Conservation (phyloP, 2,888 invertebrate genomes). For the Heliconius cydno region DNA sequence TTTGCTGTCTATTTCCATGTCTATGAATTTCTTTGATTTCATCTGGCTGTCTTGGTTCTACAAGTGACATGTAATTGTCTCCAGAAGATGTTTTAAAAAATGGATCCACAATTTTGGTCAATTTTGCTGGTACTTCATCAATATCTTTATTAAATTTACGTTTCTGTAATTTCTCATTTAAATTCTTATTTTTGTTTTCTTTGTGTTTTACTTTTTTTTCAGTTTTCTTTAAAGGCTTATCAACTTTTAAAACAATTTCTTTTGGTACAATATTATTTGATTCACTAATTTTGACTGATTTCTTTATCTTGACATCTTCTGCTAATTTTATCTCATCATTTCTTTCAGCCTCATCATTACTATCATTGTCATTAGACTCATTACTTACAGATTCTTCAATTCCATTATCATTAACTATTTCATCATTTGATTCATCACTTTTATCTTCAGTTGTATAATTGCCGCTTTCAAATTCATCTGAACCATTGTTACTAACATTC, state of each 20-base stretch:
- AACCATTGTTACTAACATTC: slow-evolving; percentile 15
- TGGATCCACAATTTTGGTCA: slow-evolving; percentile 72
- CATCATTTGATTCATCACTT: slow-evolving; percentile 40
- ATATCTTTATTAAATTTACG: slow-evolving; percentile 66
- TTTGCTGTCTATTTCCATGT: slow-evolving; percentile 72
- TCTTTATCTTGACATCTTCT: slow-evolving; percentile 27
- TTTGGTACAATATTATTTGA: slow-evolving; percentile 40
- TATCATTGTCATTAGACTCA: slow-evolving; percentile 41
- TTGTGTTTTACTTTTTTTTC: slow-evolving; percentile 60
- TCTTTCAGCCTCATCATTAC: slow-evolving; percentile 27
- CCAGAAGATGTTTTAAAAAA: slow-evolving; percentile 77
- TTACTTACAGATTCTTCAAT: slow-evolving; percentile 42
- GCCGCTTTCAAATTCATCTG: slow-evolving; percentile 29
- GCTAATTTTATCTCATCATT: slow-evolving; percentile 34
- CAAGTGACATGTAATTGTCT: slow-evolving; percentile 75
- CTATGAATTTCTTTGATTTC: slow-evolving; percentile 74
- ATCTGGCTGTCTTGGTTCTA: slow-evolving; percentile 74
- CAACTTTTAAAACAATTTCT: slow-evolving; percentile 32
- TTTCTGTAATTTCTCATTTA: slow-evolving; percentile 68
- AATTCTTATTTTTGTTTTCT: slow-evolving; percentile 70
- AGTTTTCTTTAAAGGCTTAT: slow-evolving; percentile 42
- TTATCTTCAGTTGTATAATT: slow-evolving; percentile 29
- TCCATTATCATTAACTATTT: slow-evolving; percentile 28
- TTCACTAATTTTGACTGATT: slow-evolving; percentile 29
- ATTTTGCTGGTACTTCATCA: slow-evolving; percentile 51